Percentiles rank a stretch among this genome's conserved stretches.
These are phyloP conservation scores for Enteromius trimaculatus DNA, from an alignment of 2,797 vertebrate species.

Conservation along the genomic window DNA sequence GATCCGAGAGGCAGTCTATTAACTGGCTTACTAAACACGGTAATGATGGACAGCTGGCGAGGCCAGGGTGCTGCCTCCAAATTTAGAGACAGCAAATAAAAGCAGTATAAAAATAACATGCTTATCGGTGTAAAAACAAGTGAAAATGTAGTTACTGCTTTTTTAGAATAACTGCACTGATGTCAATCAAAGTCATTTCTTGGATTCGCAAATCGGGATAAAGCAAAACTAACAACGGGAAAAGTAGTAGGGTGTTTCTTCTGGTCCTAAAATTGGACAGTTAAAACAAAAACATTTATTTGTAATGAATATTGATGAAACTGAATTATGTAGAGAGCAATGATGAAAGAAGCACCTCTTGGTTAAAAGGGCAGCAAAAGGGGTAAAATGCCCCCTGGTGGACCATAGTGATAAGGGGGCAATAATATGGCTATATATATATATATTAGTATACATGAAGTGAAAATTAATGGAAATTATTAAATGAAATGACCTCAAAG, in stretches of 20 bases:
- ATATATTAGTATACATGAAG: background rate
- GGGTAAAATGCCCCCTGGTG: background rate
- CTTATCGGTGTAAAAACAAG: background rate
- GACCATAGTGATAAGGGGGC: background rate
- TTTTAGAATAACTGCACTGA: constrained; percentile 6
- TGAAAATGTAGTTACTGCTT: background rate
- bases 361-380: background rate
- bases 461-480: background rate
- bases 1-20: constrained; percentile 50
- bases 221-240: background rate
- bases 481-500: background rate
- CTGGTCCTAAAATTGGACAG: background rate
- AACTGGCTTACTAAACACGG: constrained; percentile 50
- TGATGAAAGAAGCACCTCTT: background rate
- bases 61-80: constrained; percentile 38
- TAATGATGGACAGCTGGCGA: constrained; percentile 52
- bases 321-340: background rate
- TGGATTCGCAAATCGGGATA: background rate
- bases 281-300: background rate
- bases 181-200: background rate
- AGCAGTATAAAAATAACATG: background rate
- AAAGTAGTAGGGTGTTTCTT: background rate
- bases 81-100: constrained; percentile 9
- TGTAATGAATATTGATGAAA: background rate
- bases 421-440: background rate